These are phyloP conservation scores for Adelphocoris suturalis DNA, from an alignment of 2,888 invertebrate species.

Conservation along the genomic window DNA sequence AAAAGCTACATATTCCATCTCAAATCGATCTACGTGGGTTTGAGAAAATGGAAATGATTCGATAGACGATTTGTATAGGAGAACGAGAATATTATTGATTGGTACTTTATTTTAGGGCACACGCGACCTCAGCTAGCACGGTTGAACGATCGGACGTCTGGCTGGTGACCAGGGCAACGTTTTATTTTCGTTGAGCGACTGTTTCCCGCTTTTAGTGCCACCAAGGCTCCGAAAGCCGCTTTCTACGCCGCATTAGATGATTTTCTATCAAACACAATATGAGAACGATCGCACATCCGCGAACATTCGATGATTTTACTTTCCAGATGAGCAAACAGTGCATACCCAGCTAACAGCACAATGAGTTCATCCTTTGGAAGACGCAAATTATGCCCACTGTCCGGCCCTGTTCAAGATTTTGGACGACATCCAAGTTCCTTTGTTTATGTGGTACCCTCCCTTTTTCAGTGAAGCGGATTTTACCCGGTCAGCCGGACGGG, in stretches of 20 bases:
- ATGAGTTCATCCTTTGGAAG: too few species aligned
- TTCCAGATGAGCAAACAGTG: too few species aligned
- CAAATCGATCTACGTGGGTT: too few species aligned
- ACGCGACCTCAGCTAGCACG: neutral
- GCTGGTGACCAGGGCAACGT: conserved; percentile 12
- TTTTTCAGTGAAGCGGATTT: neutral
- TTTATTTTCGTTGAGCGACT: neutral
- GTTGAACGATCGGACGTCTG: conserved; percentile 13
- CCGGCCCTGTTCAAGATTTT: neutral
- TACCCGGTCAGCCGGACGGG: neutral
- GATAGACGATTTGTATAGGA: neutral
- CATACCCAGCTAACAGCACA: too few species aligned
- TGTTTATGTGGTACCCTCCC: conserved; percentile 6
- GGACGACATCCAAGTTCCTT: neutral
- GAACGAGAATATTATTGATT: neutral
- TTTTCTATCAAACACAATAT: too few species aligned
- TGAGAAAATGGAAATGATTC: neutral
- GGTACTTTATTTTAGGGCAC: neutral
- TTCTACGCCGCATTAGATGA: too few species aligned
- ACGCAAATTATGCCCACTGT: too few species aligned
- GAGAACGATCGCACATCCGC: too few species aligned
- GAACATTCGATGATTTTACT: too few species aligned
- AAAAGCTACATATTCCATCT: too few species aligned
- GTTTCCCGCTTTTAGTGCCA: conserved; percentile 7
- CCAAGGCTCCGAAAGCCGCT: neutral